These are phyloP conservation scores for Caloenas nicobarica DNA, from an alignment of 2,113 vertebrate genomes.

Conservation along the genomic window DNA sequence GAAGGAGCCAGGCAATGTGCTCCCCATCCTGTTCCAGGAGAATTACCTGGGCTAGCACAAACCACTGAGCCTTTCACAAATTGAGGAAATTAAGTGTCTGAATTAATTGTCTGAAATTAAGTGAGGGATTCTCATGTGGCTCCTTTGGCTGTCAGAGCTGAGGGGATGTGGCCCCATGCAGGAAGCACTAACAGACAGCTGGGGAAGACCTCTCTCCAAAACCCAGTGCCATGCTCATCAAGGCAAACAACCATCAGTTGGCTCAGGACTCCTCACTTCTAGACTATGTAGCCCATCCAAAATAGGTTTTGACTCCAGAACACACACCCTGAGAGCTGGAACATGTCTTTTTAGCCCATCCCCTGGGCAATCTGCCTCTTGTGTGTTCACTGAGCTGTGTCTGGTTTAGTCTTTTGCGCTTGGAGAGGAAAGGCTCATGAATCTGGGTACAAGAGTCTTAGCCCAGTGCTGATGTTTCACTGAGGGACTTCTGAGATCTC, in stretches of 20 bases:
- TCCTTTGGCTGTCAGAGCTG: background rate
- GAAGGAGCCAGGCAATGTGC: background rate
- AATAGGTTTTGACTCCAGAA: background rate
- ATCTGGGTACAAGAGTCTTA: background rate
- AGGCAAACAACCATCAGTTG: fast-evolving
- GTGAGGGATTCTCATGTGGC: fast-evolving
- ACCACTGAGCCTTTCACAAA: background rate
- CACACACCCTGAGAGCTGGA: background rate
- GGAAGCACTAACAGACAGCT: background rate
- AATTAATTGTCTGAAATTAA: background rate
- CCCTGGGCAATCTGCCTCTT: background rate
- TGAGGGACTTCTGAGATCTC: background rate
- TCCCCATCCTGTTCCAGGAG: background rate
- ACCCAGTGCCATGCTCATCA: fast-evolving
- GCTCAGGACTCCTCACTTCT: background rate
- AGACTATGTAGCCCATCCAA: background rate
- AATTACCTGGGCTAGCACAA: background rate
- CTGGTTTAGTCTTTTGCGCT: background rate
- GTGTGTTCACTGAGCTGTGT: background rate
- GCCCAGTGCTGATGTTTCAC: background rate
- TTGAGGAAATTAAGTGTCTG: too few relatives aligned
- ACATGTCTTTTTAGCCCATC: background rate
- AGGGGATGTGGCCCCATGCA: background rate
- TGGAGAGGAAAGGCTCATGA: background rate
- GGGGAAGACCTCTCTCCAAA: background rate